These are phyloP conservation scores for Fringilla coelebs DNA, from an alignment of 2,797 vertebrate genomes.

Conservation along the genomic window DNA sequence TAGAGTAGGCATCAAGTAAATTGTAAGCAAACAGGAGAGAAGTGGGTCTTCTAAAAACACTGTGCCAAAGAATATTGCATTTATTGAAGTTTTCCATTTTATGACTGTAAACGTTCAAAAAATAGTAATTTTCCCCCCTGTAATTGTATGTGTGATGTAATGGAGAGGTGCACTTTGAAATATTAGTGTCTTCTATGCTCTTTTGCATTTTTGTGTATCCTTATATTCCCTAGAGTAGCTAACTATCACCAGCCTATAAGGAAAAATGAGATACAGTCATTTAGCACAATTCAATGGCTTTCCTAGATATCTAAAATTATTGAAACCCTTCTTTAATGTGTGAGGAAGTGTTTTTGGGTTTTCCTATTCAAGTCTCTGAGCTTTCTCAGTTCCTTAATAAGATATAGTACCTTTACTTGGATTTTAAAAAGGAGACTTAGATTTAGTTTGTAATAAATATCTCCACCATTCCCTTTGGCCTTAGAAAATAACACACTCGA, in stretches of 20 bases:
- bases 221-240: not conserved
- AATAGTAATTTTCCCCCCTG: not conserved
- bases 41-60: not conserved
- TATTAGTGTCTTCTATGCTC: not conserved
- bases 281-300: not conserved
- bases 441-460: not conserved
- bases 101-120: not conserved
- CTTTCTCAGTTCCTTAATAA: not conserved
- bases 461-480: not conserved
- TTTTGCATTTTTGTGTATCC: not conserved
- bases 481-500: not conserved
- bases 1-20: not conserved
- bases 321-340: not conserved
- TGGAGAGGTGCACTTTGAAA: not conserved
- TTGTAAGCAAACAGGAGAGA: not conserved
- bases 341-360: not conserved
- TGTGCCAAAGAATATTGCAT: not conserved
- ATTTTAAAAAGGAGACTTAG: not conserved
- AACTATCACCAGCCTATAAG: not conserved
- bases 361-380: not conserved
- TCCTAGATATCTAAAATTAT: not conserved
- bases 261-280: not conserved
- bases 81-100: not conserved
- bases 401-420: not conserved
- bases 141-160: not conserved